Conservation (phyloP, 2,888 invertebrate species). For the Drosophila stalkeri region DNA sequence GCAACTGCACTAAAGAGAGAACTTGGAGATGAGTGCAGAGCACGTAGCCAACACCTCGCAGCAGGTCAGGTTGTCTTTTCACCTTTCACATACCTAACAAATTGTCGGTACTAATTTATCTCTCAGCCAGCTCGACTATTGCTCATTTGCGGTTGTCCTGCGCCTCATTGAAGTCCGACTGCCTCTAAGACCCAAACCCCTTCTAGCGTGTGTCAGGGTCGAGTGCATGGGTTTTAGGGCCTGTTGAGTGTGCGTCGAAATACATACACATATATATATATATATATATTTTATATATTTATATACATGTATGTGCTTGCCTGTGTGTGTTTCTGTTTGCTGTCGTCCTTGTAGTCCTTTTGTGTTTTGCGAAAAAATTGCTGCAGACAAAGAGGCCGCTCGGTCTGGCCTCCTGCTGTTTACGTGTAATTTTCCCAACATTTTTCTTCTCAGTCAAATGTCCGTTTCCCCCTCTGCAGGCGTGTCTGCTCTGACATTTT, state of each 20-base stretch:
- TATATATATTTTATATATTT: neutral
- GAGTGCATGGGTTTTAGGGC: conserved; percentile 50
- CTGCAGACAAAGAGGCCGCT: conserved; percentile 41
- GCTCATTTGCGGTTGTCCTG: conserved; percentile 70
- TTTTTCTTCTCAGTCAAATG: conserved; percentile 12
- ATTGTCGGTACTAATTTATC: conserved; percentile 66
- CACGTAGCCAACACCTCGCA: conserved; percentile 42
- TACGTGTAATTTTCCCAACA: conserved; percentile 74
- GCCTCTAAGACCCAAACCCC: conserved; percentile 20
- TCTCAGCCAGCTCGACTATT: conserved; percentile 31
- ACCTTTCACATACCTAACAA: conserved; percentile 48
- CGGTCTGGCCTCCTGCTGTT: conserved; percentile 69
- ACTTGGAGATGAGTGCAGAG: neutral
- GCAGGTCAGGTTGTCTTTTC: conserved; percentile 12
- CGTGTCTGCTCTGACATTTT: conserved; percentile 64
- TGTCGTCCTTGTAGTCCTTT: conserved; percentile 31
- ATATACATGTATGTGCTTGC: neutral
- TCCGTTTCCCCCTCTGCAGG: conserved; percentile 17
- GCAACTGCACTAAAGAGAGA: conserved; percentile 18
- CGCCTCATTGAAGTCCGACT: conserved; percentile 60
- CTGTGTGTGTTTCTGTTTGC: neutral
- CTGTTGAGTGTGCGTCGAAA: conserved; percentile 24
- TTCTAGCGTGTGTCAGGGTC: conserved; percentile 31
- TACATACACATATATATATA: neutral
- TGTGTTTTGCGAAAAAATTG: conserved; percentile 51